These are phyloP conservation scores for Strongylocentrotus purpuratus DNA, from an alignment of 35 echinoderm and acorn worm species.

Conservation along the genomic window DNA sequence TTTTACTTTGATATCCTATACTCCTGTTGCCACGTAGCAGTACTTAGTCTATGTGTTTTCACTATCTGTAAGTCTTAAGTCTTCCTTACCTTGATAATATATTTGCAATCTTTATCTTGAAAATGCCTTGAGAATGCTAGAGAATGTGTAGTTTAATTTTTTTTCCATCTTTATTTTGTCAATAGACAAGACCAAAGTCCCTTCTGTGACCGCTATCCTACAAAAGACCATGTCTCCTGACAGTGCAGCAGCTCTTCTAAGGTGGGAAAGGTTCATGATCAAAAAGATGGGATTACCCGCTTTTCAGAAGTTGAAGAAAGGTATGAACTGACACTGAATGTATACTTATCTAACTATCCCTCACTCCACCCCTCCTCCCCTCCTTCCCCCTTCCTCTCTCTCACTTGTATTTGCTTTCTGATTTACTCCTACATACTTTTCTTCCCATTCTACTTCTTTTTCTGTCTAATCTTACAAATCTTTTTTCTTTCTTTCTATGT, in stretches of 20 bases:
- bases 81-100: too few species aligned
- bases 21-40: too few species aligned
- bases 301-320: slow-evolving; percentile 33
- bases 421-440: background rate
- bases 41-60: too few species aligned
- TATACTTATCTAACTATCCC: background rate
- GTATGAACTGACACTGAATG: background rate
- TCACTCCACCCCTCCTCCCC: background rate
- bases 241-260: slow-evolving; percentile 22
- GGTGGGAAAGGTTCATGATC: slow-evolving; percentile 40
- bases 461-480: too few species aligned
- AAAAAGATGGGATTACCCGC: slow-evolving; percentile 22
- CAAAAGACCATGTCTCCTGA: slow-evolving; percentile 43
- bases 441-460: too few species aligned
- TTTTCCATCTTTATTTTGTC: background rate
- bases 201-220: slow-evolving; percentile 16
- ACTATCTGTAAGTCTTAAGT: too few species aligned
- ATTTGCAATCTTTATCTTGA: too few species aligned
- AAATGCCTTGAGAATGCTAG: too few species aligned
- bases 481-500: too few species aligned
- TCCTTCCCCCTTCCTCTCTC: background rate
- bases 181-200: background rate
- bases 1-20: too few species aligned
- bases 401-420: background rate
- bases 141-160: too few species aligned